Evolutionary conservation across 2,888 invertebrate genomes (phyloP).

Genomic region (Ormyrus thymus): DNA sequence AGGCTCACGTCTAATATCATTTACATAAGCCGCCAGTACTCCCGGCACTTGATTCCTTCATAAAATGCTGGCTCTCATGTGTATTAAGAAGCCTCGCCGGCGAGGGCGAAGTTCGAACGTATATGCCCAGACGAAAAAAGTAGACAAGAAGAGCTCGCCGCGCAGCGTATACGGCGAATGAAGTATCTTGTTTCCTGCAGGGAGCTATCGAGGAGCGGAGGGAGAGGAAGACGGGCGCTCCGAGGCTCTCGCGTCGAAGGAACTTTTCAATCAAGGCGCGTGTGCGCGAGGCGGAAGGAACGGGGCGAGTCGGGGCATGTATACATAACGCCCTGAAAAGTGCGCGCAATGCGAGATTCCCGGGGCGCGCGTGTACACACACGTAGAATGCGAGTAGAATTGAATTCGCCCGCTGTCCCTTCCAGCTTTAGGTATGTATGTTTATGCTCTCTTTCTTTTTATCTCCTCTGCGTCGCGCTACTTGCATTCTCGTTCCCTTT

Average conservation of each 20-base stretch:
- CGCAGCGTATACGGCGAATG: neutral
- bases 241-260: neutral
- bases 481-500: too few species aligned
- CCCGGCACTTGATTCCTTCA: too few species aligned
- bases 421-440: too few species aligned
- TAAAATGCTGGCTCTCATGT: too few species aligned
- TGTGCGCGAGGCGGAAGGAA: slow-evolving; percentile 26
- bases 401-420: slow-evolving; percentile 1
- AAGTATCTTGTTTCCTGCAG: slow-evolving; percentile 32
- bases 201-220: neutral
- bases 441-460: too few species aligned
- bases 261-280: slow-evolving; percentile 49
- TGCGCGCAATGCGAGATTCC: too few species aligned
- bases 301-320: neutral
- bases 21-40: too few species aligned
- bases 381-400: neutral
- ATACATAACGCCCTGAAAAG: too few species aligned
- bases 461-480: too few species aligned
- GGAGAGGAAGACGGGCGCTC: neutral
- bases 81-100: slow-evolving; percentile 12
- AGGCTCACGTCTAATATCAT: too few species aligned
- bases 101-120: neutral
- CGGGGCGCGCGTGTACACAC: too few species aligned
- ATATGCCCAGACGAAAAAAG: neutral
- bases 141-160: neutral